Percentiles rank a stretch among this genome's conserved stretches.
These are phyloP conservation scores for Microhierax caerulescens DNA, from an alignment of 2,797 vertebrate species.

Conservation along the genomic window DNA sequence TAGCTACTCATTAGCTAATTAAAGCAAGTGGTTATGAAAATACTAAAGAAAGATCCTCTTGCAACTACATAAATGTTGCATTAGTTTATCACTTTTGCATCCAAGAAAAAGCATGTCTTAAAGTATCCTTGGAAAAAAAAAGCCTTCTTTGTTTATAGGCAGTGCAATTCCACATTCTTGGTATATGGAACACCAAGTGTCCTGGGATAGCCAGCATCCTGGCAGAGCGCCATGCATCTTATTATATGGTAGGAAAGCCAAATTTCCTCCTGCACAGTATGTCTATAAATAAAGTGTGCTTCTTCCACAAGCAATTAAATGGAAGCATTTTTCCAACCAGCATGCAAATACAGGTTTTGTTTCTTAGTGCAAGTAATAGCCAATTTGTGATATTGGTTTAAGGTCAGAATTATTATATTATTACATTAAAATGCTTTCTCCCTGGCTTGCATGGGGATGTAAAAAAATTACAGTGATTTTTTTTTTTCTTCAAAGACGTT, in stretches of 20 bases:
- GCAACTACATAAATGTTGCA: neutral
- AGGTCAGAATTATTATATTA: conserved; percentile 36
- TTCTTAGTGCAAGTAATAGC: conserved; percentile 34
- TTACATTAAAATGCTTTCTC: neutral
- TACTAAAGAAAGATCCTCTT: neutral
- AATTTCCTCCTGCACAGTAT: conserved; percentile 62
- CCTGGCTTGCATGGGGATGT: neutral
- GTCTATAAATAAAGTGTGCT: conserved; percentile 72
- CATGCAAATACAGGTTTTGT: conserved; percentile 50
- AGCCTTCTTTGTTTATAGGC: conserved; percentile 43
- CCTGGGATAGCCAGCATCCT: conserved; percentile 56
- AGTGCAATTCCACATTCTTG: conserved; percentile 51
- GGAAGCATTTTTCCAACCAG: conserved; percentile 62
- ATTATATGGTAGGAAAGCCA: conserved; percentile 68
- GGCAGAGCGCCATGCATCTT: conserved; percentile 64
- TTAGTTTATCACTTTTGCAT: neutral
- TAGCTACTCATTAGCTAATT: conserved; percentile 1
- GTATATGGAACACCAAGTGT: conserved; percentile 44
- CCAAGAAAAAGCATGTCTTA: neutral
- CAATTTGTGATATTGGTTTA: conserved; percentile 43
- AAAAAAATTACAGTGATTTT: neutral
- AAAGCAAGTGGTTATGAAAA: neutral
- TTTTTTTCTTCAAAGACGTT: neutral
- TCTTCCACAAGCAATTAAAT: conserved; percentile 66
- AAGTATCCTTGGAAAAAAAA: neutral